Conservation (phyloP, 2,797 vertebrate genomes). For the Gallinago nigripennis region DNA sequence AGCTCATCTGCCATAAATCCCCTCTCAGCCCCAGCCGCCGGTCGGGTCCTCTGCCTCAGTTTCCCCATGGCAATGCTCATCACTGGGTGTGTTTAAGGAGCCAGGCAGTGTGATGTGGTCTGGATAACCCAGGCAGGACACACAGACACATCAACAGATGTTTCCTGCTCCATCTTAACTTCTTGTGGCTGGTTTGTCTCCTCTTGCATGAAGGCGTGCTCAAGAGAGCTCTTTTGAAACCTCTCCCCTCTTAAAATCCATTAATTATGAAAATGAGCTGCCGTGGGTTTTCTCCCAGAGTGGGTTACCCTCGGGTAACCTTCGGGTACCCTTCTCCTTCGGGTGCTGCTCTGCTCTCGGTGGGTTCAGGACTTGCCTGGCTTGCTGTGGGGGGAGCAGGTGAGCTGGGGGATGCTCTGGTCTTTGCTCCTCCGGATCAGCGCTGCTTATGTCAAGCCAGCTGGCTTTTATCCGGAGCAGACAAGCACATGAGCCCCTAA, state of each 20-base stretch:
- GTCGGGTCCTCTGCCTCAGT: neutral
- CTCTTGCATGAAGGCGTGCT: neutral
- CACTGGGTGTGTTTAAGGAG: neutral
- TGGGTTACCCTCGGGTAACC: neutral
- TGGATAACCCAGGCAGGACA: neutral
- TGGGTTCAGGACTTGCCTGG: rapidly evolving
- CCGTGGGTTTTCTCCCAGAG: neutral
- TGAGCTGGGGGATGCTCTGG: neutral
- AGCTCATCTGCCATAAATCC: neutral
- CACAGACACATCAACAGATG: rapidly evolving
- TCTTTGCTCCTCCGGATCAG: neutral
- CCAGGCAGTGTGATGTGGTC: neutral
- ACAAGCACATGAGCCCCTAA: neutral
- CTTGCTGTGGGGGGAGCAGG: neutral
- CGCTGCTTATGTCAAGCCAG: neutral
- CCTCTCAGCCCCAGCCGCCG: rapidly evolving
- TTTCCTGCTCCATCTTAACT: neutral
- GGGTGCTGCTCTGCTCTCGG: neutral
- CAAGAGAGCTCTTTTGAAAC: neutral
- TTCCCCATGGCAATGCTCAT: neutral
- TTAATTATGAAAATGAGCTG: neutral
- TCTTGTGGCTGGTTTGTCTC: neutral
- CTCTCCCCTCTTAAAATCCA: neutral
- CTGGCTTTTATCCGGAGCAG: constrained; percentile 7
- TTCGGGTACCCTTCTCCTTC: neutral